Base-by-base conservation (phyloP, 2,797 vertebrate species). In the Argya squamiceps region DNA sequence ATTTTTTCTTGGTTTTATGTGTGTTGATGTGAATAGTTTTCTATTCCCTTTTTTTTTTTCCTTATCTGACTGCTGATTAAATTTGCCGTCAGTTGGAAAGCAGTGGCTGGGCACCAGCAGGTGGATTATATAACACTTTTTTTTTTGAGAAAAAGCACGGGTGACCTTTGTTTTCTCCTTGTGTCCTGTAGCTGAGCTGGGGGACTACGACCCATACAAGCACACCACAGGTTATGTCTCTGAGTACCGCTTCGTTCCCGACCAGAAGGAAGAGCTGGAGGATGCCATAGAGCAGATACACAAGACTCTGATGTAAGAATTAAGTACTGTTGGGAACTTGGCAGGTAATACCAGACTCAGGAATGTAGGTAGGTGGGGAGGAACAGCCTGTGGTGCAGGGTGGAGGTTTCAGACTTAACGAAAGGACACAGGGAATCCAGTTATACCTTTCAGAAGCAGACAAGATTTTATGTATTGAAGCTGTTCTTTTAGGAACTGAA, bases 191-290 rank as follows among this genome's bases (percentile, higher is more conserved):
- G 99, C 99, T 89, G 99, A 99, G 94, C 98, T 99, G 58, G 99
- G 99, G 67, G 99, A 99, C 92, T 99, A 98, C 37, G 98, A 99
- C 85, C 98, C 98, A 0, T 99, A 97, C 93, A 99, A 98, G 73
- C 98, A 99, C 79, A 97, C 97, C 3, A 23, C 98, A 4, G 98
- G 98, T 12, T 99, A 99, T 1, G 98, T 99, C 78, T 99, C 99
- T 0, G 98, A 99, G 91, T 99, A 98, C 63, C 98, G 99, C 68
- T 99, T 99, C 69, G 98, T 99, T 90, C 98, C 99, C 6, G 98
- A 99, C 95, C 99, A 99, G 97, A 99, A 98, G 67, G 98, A 98
- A 95, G 99, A 99, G 78, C 96, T 99, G 37, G 99, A 99, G 96
- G 98, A 99, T 47, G 97, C 98, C 65, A 97, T 99, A 79, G 98